phyloP scores from a whole-genome alignment of 2,797 vertebrate species.

The Chiroxiphia lanceolata region DNA sequence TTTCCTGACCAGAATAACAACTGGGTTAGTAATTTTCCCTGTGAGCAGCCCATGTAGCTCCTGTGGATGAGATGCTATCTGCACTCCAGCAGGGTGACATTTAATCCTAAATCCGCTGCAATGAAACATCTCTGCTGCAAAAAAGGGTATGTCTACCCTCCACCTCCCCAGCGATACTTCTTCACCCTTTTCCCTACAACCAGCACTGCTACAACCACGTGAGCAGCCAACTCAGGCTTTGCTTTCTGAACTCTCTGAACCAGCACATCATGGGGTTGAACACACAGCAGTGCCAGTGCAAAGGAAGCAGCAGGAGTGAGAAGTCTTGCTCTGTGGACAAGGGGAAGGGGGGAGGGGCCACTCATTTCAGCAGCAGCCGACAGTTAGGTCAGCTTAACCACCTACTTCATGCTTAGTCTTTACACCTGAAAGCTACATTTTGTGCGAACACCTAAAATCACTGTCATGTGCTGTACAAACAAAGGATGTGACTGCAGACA shows the following conservation, averaged over 20 bases:
- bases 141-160: neutral
- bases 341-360: rapidly evolving
- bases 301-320: neutral
- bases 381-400: neutral
- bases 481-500: neutral
- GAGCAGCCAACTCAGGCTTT: neutral
- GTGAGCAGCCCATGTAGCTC: neutral
- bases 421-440: neutral
- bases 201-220: neutral
- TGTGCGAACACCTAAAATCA: neutral
- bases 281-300: neutral
- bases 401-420: neutral
- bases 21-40: neutral
- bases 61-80: neutral
- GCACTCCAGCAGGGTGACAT: neutral
- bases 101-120: neutral
- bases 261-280: rapidly evolving
- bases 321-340: neutral
- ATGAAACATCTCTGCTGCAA: neutral
- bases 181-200: neutral
- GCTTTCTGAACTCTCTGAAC: neutral
- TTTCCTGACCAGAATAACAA: rapidly evolving
- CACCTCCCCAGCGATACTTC: neutral
- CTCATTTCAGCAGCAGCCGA: neutral
- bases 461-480: neutral